Base-by-base conservation (phyloP, 2,888 invertebrate genomes). In the Cephus pulcher region DNA sequence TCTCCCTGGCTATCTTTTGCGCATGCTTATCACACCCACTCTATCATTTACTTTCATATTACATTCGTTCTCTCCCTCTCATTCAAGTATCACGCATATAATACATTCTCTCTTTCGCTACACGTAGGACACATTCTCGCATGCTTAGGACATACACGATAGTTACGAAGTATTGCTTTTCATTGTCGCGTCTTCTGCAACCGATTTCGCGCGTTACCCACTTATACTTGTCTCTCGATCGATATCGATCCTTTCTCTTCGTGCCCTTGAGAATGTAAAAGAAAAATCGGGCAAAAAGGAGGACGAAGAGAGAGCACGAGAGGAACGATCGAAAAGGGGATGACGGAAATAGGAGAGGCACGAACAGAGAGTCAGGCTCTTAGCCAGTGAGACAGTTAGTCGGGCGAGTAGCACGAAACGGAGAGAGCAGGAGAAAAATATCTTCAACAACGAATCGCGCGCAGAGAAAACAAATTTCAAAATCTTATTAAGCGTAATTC, bases 81-180 rank as follows among this genome's bases (percentile, higher is more conserved):
- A 40, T 69, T 79, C 81, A n/a, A 68, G 35, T 69, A 33, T 77
- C 40, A 56, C 9, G 40, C 40, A 56, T 56, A 56, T 56, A 56
- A 56, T 56, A 56, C 40, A 76, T 76, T 74, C 75, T 37, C 71
- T 75, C 70, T 81, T 78, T 80, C 80, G 83, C 86, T 82, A 86
- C 87, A 84, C 84, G 23, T 56, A 56, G 23, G 15, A 56, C 40
- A 30, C 71, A 30, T 71, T 71, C 71, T 71, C 71, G 34, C 40
- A 40, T 40, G 40, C 40, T 32, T 33, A 71, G 71, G 34, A 87
- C 84, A 82, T 81, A 80, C 84, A 88, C 86, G 86, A 86, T 89
- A 94, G 94, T 94, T 95, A 95, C 93, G 94, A 94, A 93, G 95
- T 95, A 95, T 95, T 95, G 95, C 95, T 95, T 95, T 93, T 93